A percentile compares a stretch with the other conserved stretches of the same genome.
Conservation (phyloP, 1,140 invertebrate genomes). For the Drosophila pseudoobscura region DNA sequence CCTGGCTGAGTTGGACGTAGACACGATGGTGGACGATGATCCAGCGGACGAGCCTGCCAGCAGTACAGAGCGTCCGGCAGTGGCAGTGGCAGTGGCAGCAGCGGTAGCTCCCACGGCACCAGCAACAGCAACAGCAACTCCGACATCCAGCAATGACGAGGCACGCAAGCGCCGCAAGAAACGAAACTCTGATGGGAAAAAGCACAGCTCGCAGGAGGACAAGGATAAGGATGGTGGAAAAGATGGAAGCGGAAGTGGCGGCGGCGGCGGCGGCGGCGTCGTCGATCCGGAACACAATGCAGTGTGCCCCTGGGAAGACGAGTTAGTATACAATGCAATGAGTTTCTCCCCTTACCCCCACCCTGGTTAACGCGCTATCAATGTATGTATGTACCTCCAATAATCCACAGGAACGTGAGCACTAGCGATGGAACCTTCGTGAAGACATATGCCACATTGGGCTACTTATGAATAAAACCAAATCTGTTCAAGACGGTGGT, state of each 20-base stretch:
- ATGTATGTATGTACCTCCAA: not conserved
- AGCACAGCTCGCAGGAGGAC: conserved; percentile 68
- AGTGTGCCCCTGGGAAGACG: conserved; percentile 94
- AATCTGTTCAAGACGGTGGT: conserved; percentile 67
- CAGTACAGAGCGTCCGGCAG: not conserved
- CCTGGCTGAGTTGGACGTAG: conserved; percentile 87
- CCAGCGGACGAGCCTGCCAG: conserved; percentile 38
- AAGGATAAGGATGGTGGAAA: conserved; percentile 46
- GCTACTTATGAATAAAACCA: conserved; percentile 89
- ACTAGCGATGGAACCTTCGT: conserved; percentile 94
- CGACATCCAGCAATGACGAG: conserved; percentile 53
- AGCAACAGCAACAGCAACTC: conserved; percentile 8
- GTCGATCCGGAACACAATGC: conserved; percentile 85
- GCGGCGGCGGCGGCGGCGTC: conserved; percentile 20
- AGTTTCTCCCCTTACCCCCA: not conserved
- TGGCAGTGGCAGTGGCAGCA: not conserved
- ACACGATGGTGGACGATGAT: conserved; percentile 86
- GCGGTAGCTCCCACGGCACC: conserved; percentile 5
- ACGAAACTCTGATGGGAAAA: conserved; percentile 58
- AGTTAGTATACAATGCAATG: conserved; percentile 87
- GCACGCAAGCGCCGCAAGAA: conserved; percentile 80
- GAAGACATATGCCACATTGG: conserved; percentile 94
- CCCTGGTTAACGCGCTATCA: conserved; percentile 1
- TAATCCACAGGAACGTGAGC: conserved; percentile 87
- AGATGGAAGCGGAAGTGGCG: conserved; percentile 41